Evolutionary conservation across 1,140 invertebrate species (phyloP).

Genomic region (Agrypnia vestita): DNA sequence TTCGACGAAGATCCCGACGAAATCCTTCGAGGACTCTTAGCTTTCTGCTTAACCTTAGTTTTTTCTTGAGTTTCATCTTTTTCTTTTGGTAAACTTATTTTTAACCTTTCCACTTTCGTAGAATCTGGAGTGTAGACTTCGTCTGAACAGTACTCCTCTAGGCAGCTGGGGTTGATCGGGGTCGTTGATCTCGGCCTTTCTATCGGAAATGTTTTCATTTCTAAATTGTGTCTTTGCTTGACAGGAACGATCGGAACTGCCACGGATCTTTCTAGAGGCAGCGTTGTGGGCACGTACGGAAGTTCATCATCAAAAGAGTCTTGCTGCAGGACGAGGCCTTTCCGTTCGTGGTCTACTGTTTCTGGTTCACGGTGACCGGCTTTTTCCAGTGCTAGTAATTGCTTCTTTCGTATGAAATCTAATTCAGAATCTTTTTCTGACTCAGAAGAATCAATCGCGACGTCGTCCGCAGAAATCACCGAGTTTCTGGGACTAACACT

Average conservation of each 20-base stretch:
- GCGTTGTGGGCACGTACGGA: constrained; percentile 89
- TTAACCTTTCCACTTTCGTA: constrained; percentile 76
- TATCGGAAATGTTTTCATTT: constrained; percentile 86
- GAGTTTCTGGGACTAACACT: constrained; percentile 55
- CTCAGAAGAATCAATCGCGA: constrained; percentile 82
- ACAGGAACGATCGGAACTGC: constrained; percentile 87
- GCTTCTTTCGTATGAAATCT: constrained; percentile 60
- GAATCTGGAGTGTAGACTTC: constrained; percentile 65
- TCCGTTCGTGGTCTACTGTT: constrained; percentile 77
- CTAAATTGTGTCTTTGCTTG: constrained; percentile 79
- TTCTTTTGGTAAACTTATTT: constrained; percentile 80
- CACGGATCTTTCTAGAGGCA: constrained; percentile 86
- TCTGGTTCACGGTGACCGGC: constrained; percentile 62
- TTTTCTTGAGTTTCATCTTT: constrained; percentile 68
- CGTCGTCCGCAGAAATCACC: constrained; percentile 69
- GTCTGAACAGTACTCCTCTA: constrained; percentile 82
- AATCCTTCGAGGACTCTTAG: constrained; percentile 70
- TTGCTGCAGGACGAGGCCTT: constrained; percentile 84
- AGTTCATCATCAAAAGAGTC: constrained; percentile 91
- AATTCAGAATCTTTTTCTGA: constrained; percentile 83
- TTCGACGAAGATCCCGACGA: constrained; percentile 69
- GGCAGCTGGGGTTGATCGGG: constrained; percentile 82
- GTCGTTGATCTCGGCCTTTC: constrained; percentile 90
- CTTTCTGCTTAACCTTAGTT: constrained; percentile 63
- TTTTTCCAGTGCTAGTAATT: constrained; percentile 59